These are phyloP conservation scores for Ostrea denselamellosa DNA, from an alignment of 1,140 invertebrate species.

Conservation along the genomic window DNA sequence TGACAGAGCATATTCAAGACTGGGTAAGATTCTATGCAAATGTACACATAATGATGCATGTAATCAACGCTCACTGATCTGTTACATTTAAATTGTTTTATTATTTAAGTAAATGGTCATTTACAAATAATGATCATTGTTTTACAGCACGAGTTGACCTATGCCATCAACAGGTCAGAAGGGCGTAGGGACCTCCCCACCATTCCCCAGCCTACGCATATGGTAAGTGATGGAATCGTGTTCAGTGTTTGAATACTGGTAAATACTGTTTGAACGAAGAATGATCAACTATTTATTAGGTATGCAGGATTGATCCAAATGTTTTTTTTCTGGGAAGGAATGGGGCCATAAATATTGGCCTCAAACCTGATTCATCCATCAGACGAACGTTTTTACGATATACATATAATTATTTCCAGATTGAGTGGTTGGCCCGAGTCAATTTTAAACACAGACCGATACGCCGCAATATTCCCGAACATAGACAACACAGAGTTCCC, in stretches of 20 bases:
- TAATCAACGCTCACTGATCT: background rate
- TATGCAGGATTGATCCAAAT: too few relatives aligned
- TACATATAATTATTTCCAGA: background rate
- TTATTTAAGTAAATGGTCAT: background rate
- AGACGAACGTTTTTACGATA: background rate
- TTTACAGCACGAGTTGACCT: background rate
- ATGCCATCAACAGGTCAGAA: constrained; percentile 5
- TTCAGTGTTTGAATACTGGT: background rate
- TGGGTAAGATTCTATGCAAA: background rate
- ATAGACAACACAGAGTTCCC: background rate
- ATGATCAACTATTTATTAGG: background rate
- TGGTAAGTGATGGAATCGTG: background rate
- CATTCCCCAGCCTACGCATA: background rate
- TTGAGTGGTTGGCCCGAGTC: background rate
- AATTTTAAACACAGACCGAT: constrained; percentile 14
- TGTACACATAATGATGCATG: background rate
- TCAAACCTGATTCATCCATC: too few relatives aligned
- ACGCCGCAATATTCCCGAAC: background rate
- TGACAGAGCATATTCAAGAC: background rate
- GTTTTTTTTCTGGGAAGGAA: background rate
- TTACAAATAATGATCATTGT: background rate
- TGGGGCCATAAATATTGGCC: too few relatives aligned
- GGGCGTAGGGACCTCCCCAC: background rate
- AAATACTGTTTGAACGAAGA: background rate
- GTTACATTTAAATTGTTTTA: too few relatives aligned